Evolutionary conservation across 2,888 invertebrate species (phyloP).

Genomic region (Ypsolopha sequella): DNA sequence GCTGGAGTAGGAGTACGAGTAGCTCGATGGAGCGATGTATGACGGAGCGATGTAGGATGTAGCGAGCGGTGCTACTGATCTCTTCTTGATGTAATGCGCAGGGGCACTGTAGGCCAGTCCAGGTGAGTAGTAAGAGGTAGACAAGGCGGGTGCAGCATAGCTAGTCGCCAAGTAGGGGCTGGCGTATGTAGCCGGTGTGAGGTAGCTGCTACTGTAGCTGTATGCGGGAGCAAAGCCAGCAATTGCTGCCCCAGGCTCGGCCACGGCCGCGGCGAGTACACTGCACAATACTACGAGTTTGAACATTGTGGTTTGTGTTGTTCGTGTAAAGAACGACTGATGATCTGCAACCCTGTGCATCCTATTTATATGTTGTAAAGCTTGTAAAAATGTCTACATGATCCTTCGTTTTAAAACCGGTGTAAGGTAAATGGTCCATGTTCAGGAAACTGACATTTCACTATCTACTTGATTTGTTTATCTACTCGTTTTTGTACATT

Average conservation of each 20-base stretch:
- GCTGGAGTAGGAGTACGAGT: slow-evolving; percentile 15
- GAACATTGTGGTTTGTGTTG: slow-evolving; percentile 20
- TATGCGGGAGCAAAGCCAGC: slow-evolving; percentile 22
- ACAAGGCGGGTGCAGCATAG: neutral
- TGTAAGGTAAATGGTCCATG: neutral
- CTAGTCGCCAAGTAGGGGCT: too few species aligned
- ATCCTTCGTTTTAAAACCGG: neutral
- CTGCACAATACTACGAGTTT: slow-evolving; percentile 52
- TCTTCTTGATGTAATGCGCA: slow-evolving; percentile 40
- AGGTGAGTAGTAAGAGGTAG: neutral
- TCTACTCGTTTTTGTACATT: too few species aligned
- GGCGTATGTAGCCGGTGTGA: slow-evolving; percentile 18
- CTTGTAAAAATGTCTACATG: slow-evolving; percentile 10
- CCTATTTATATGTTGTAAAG: neutral
- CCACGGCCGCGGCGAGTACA: slow-evolving; percentile 50
- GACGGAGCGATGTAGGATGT: slow-evolving; percentile 25
- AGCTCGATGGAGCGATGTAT: slow-evolving; percentile 12
- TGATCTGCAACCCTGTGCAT: neutral
- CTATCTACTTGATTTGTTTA: too few species aligned
- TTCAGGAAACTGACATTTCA: neutral
- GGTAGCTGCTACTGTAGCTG: slow-evolving; percentile 11
- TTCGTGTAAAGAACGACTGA: neutral
- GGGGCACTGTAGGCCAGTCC: slow-evolving; percentile 18
- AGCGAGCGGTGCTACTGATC: slow-evolving; percentile 22
- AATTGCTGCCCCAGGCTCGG: slow-evolving; percentile 18